These are phyloP conservation scores for Pogona vitticeps DNA, from an alignment of 2,113 vertebrate genomes.

Conservation along the genomic window DNA sequence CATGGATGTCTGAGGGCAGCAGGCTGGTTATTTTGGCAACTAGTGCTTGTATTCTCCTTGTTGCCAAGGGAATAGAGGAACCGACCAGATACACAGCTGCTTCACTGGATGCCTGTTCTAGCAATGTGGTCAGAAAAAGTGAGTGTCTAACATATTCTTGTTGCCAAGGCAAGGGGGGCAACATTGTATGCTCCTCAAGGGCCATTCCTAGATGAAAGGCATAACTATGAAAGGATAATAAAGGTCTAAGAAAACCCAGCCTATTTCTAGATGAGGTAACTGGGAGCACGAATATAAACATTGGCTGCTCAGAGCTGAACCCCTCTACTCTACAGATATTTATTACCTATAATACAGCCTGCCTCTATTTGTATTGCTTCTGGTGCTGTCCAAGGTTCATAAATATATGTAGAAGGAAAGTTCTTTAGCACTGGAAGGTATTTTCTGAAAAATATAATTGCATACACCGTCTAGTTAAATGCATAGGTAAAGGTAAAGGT, in stretches of 20 bases:
- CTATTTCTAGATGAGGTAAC: neutral
- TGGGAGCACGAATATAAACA: neutral
- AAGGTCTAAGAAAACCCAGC: neutral
- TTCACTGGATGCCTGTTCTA: no score
- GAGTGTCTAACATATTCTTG: neutral
- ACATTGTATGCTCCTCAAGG: neutral
- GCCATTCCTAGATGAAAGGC: neutral
- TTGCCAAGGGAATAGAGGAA: neutral
- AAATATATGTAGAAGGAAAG: conserved; percentile 70
- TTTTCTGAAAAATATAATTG: conserved; percentile 53
- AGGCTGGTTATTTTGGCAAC: neutral
- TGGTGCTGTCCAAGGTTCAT: conserved; percentile 66
- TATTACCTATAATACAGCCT: conserved; percentile 69
- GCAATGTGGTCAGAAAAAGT: neutral
- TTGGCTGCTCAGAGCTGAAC: neutral
- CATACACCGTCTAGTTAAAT: conserved; percentile 8
- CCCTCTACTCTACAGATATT: neutral
- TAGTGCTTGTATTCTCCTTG: neutral
- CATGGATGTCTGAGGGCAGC: neutral
- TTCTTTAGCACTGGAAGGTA: conserved; percentile 69
- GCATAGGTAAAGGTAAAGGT: no score
- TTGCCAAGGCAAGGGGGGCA: neutral
- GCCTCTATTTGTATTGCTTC: conserved; percentile 65
- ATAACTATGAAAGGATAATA: neutral
- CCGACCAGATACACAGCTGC: neutral